Conservation (phyloP, 2,888 invertebrate species). For the Unio delphinus region DNA sequence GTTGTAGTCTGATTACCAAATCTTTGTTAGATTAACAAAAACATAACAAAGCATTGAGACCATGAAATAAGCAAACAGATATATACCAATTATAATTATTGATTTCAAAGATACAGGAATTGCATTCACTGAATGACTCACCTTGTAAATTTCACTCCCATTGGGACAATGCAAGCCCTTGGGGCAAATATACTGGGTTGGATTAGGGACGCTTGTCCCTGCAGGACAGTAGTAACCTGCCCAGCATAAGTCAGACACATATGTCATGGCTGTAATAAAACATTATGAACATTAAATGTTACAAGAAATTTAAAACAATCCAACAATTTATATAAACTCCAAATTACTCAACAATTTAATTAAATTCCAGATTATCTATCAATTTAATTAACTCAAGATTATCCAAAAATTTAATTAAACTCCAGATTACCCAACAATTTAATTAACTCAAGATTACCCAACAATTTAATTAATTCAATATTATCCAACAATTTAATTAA, state of each 20-base stretch:
- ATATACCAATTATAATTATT: not conserved
- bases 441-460: too few species aligned
- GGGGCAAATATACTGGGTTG: slow-evolving; percentile 59
- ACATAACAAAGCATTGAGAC: not conserved
- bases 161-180: slow-evolving; percentile 66
- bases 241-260: slow-evolving; percentile 56
- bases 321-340: too few species aligned
- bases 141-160: slow-evolving; percentile 64
- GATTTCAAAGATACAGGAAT: too few species aligned
- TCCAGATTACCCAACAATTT: too few species aligned
- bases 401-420: too few species aligned
- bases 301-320: too few species aligned
- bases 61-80: not conserved
- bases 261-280: slow-evolving; percentile 59
- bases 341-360: too few species aligned
- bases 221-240: slow-evolving; percentile 67
- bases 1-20: not conserved
- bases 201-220: slow-evolving; percentile 55
- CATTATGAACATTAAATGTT: too few species aligned
- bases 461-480: too few species aligned
- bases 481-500: too few species aligned
- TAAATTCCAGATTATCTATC: too few species aligned
- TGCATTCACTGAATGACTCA: slow-evolving; percentile 13
- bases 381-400: too few species aligned
- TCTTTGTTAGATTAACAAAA: not conserved